Evolutionary conservation across 2,113 vertebrate genomes (phyloP).

Genomic region (Camelus dromedarius): DNA sequence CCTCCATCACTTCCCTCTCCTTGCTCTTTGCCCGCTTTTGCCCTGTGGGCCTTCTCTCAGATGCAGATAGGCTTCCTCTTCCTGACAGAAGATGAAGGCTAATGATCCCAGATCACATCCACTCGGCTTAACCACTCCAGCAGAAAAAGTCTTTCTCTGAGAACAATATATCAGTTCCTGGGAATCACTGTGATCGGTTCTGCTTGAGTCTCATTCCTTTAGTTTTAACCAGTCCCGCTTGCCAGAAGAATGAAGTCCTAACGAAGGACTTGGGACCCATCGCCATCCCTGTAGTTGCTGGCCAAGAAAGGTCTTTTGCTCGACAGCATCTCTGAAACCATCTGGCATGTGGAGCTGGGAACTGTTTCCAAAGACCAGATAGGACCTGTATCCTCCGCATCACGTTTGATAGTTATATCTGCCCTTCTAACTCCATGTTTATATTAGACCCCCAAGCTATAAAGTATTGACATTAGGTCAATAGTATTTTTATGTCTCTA

Average conservation of each 20-base stretch:
- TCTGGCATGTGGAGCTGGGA: neutral
- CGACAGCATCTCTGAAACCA: neutral
- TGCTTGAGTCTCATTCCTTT: neutral
- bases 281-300: neutral
- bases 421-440: neutral
- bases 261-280: neutral
- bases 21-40: neutral
- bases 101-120: neutral
- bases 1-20: neutral
- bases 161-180: neutral
- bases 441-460: neutral
- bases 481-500: constrained; percentile 10
- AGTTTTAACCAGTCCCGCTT: neutral
- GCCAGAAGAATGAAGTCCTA: neutral
- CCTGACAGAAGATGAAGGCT: neutral
- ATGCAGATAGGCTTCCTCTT: neutral
- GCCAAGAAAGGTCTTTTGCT: neutral
- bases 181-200: neutral
- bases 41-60: neutral
- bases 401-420: neutral
- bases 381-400: neutral
- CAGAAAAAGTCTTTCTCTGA: neutral
- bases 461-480: neutral
- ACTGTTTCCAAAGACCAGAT: neutral
- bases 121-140: neutral